These are phyloP conservation scores for Folsomia manolachei DNA, from an alignment of 2,888 invertebrate genomes.

Conservation along the genomic window DNA sequence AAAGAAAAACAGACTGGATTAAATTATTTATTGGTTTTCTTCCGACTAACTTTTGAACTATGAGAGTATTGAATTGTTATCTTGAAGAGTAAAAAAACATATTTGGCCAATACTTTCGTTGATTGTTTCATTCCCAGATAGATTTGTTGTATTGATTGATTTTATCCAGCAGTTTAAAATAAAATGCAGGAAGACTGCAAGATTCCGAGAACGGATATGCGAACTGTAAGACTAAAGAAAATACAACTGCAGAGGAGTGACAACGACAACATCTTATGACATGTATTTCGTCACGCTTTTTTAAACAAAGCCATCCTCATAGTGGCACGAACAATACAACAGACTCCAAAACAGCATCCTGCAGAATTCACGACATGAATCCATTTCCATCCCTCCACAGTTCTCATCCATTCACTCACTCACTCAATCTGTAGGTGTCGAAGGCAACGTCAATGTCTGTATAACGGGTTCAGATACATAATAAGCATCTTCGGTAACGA, in stretches of 20 bases:
- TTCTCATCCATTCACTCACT: not conserved
- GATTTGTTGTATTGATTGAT: not conserved
- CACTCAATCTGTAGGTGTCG: not conserved
- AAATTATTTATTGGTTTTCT: slow-evolving; percentile 6
- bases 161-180: not conserved
- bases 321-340: not conserved
- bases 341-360: no score
- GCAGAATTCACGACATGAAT: no score
- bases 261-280: not conserved
- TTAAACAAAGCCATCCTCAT: slow-evolving; percentile 1
- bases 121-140: no score
- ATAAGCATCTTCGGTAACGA: not conserved
- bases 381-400: not conserved
- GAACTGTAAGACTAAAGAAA: not conserved
- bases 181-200: not conserved
- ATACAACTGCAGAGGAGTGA: not conserved
- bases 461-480: no score
- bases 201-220: not conserved
- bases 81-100: not conserved
- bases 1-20: not conserved
- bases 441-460: not conserved
- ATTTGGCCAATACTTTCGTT: not conserved
- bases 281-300: slow-evolving; percentile 1
- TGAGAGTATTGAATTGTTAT: no score
- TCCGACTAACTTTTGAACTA: no score